Evolutionary conservation across 1,140 invertebrate species (phyloP).

Genomic region (Oreohelix idahoensis): DNA sequence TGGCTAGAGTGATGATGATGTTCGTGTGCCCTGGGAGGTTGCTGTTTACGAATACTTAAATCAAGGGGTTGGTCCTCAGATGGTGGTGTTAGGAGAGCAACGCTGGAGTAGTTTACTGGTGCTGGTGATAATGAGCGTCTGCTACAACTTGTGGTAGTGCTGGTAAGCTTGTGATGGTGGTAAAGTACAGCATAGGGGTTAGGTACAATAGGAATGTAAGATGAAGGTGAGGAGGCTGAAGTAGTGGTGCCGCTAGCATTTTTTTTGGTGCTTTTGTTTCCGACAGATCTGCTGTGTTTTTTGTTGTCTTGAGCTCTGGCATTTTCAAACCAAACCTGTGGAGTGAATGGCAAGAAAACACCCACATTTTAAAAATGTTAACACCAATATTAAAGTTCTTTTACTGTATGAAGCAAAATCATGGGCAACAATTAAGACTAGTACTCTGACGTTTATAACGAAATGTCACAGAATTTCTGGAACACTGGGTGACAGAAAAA

Average conservation of each 20-base stretch:
- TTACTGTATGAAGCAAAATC: too few species aligned
- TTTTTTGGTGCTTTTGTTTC: slow-evolving; percentile 47
- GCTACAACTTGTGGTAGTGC: not conserved
- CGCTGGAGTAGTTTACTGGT: slow-evolving; percentile 9
- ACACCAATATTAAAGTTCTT: too few species aligned
- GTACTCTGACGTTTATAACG: too few species aligned
- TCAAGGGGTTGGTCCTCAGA: slow-evolving; percentile 82
- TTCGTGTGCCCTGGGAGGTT: slow-evolving; percentile 58
- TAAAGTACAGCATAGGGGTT: slow-evolving; percentile 46
- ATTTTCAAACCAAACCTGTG: slow-evolving; percentile 29
- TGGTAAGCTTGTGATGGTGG: slow-evolving; percentile 27
- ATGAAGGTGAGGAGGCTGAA: slow-evolving; percentile 45
- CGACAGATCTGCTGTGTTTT: not conserved
- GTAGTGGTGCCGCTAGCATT: slow-evolving; percentile 55
- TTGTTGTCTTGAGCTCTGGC: not conserved
- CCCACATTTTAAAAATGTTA: too few species aligned
- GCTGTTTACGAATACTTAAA: slow-evolving; percentile 83
- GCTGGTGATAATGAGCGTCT: not conserved
- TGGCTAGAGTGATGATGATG: slow-evolving; percentile 29
- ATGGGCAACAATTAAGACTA: too few species aligned
- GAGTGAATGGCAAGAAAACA: too few species aligned
- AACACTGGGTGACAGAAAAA: too few species aligned
- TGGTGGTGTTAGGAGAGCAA: slow-evolving; percentile 29
- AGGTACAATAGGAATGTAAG: slow-evolving; percentile 67
- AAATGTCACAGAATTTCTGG: too few species aligned